Base-by-base conservation (phyloP, 2,888 invertebrate genomes). In the Cephus runcator region DNA sequence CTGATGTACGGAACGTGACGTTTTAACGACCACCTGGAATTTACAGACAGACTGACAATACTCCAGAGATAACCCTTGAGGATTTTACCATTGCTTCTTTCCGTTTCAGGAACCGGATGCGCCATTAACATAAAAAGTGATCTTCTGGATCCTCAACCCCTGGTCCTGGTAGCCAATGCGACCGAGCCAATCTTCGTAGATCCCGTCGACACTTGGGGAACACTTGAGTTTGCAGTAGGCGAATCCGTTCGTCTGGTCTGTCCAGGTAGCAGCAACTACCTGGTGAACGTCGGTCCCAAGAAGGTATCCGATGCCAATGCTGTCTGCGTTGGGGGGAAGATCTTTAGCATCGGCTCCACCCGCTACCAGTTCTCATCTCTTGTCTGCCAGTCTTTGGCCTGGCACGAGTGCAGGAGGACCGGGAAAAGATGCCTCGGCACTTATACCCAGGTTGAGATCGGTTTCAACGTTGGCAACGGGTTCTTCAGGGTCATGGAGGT, bases 131-230 rank as follows among this genome's bases (percentile, higher is more conserved):
- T 92, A 3, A 92, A 92, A 74, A 92, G 93, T 23, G 93, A 93
- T 83, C 90, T 94, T 3, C 92, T 92, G 0, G 92, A 93, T 79
- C 94, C 93, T 0, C 95, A 95, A 86, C 94, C 95, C 0, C 91
- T 95, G 6, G 93, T 94, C 83, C 86, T 95, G 1, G 91, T 83
- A 4, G 11, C 71, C 69, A 77, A 79, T 36, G 77, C 40, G 1
- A 23, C 40, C 4, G 40, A 56, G n/a, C 78, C 77, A 12, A 75
- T 33, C 3, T 87, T 89, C 76, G 68, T 88, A 30, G 83, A 88
- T 78, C 88, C 90, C 12, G 36, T 79, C 6, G 81, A 84, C 69
- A 79, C 80, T 11, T 73, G 73, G 1, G 85, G 85, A 12, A 82
- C 68, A 3, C 56, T 91, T 69, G 76, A 74, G 12, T 77, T 90